Conservation (phyloP, 2,797 vertebrate species). For the Halcyon smyrnensis region DNA sequence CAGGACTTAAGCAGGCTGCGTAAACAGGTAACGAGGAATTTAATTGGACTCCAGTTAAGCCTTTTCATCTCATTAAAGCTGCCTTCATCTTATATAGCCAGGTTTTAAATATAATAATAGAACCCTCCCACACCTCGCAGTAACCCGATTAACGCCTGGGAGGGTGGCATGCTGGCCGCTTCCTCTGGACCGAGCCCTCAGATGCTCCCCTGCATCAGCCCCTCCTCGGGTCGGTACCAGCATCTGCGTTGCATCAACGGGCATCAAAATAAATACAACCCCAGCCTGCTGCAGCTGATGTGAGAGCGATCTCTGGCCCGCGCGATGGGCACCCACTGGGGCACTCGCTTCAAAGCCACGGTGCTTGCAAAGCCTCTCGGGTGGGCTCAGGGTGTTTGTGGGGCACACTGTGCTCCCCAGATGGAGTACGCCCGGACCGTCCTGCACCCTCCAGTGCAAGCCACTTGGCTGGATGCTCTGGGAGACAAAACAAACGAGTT, state of each 20-base stretch:
- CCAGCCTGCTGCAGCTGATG: neutral
- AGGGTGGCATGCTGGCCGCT: neutral
- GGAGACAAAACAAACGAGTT: neutral
- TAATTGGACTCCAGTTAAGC: slow-evolving; percentile 84
- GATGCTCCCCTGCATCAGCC: neutral
- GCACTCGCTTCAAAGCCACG: neutral
- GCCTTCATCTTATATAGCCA: slow-evolving; percentile 75
- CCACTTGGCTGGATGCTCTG: neutral
- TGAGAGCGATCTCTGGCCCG: accelerated
- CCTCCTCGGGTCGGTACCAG: neutral
- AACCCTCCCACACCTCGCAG: slow-evolving; percentile 69
- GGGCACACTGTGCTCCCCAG: accelerated
- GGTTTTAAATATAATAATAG: slow-evolving; percentile 79
- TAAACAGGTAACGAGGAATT: slow-evolving; percentile 79
- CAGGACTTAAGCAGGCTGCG: slow-evolving; percentile 71
- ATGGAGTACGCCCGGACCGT: accelerated
- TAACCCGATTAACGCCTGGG: slow-evolving; percentile 70
- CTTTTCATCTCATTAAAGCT: slow-evolving; percentile 84
- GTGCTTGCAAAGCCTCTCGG: neutral
- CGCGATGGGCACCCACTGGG: accelerated
- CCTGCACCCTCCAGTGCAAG: neutral
- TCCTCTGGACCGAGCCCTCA: neutral
- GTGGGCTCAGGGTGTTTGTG: neutral
- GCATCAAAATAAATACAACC: neutral
- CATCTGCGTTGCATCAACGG: neutral